These are phyloP conservation scores for Halcyon badia DNA, from an alignment of 2,797 vertebrate genomes.

Conservation along the genomic window DNA sequence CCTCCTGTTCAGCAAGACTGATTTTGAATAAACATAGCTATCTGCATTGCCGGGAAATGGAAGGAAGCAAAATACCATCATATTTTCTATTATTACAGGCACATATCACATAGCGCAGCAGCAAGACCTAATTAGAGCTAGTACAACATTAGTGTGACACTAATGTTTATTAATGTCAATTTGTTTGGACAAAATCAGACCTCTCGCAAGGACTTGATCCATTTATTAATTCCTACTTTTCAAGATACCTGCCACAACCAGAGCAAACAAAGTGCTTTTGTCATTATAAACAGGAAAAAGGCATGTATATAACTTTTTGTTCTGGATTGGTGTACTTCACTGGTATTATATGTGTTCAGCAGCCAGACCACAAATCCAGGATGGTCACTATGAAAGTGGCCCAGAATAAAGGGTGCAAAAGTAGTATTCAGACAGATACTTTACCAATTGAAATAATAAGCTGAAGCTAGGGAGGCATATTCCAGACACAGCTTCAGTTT, in stretches of 20 bases:
- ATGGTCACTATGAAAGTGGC: neutral
- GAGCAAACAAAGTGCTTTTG: neutral
- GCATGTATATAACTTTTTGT: neutral
- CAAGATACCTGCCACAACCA: neutral
- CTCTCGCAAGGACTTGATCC: neutral
- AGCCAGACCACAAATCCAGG: neutral
- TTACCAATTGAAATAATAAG: neutral
- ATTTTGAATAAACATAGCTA: neutral
- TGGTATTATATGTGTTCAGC: neutral
- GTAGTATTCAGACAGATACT: neutral
- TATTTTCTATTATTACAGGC: neutral
- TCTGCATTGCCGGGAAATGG: neutral
- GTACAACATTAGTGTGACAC: neutral
- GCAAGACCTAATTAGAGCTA: neutral
- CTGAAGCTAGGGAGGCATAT: neutral
- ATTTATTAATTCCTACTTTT: slow-evolving; percentile 6
- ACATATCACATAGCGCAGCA: neutral
- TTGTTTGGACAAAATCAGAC: neutral
- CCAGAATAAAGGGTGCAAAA: neutral
- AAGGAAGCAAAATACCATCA: neutral
- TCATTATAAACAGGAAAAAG: neutral
- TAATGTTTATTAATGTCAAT: neutral
- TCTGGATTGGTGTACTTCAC: neutral
- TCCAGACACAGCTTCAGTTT: neutral
- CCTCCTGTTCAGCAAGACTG: neutral